phyloP scores from a whole-genome alignment of 2,888 invertebrate species.

The Ormyrus thymus region DNA sequence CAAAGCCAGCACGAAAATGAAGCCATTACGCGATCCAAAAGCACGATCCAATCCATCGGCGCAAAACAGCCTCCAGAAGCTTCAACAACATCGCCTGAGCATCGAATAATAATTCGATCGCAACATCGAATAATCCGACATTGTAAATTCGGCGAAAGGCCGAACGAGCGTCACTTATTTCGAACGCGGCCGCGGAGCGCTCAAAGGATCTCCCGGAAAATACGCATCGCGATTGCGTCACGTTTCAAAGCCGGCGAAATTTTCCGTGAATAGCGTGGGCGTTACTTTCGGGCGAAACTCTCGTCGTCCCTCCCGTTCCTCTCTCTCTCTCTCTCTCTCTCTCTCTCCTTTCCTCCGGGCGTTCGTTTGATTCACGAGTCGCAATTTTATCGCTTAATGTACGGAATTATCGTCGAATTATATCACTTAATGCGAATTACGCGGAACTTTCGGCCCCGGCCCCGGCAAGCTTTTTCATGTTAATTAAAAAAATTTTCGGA shows the following conservation, averaged over 20 bases:
- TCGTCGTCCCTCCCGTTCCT: conserved; percentile 40
- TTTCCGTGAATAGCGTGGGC: conserved; percentile 49
- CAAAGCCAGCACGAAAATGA: neutral
- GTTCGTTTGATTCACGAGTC: conserved; percentile 23
- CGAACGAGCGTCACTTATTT: conserved; percentile 31
- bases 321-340: neutral
- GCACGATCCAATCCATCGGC: neutral
- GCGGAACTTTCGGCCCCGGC: conserved; percentile 2
- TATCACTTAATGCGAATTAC: conserved; percentile 25
- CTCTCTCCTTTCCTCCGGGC: too few relatives aligned
- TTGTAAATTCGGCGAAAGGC: conserved; percentile 46
- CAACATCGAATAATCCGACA: neutral
- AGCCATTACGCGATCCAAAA: neutral
- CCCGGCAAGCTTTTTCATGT: conserved; percentile 30
- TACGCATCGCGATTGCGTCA: conserved; percentile 24
- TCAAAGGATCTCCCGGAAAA: conserved; percentile 41
- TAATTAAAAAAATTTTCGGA: conserved; percentile 35
- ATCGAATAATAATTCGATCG: neutral
- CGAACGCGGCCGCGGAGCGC: conserved; percentile 1
- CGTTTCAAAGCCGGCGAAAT: conserved; percentile 25
- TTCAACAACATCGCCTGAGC: neutral
- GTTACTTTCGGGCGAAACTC: conserved; percentile 33
- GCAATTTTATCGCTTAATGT: conserved; percentile 44
- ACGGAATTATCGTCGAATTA: conserved; percentile 39
- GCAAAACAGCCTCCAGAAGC: neutral